Evolutionary conservation across 2,797 vertebrate species (phyloP), one percentile per base, ranked within the genome.

Genomic region (Nannoperca obscura): DNA sequence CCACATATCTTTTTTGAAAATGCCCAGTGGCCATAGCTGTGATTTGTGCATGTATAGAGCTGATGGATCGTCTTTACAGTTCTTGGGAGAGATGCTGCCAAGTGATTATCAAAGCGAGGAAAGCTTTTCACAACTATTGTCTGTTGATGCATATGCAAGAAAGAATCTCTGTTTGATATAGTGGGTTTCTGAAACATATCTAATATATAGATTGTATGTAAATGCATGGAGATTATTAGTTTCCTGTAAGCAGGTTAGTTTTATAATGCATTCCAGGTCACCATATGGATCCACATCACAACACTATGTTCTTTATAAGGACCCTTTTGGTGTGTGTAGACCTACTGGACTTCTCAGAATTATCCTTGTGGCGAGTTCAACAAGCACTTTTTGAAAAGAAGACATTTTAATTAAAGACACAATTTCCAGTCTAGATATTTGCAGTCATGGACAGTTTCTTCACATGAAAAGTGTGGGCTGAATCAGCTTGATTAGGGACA

Each of bases 401-500:
- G 62, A 65, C 30, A 61, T 78, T 81, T 90, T 76, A 88, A 91
- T 84, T 81, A 83, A 81, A 81, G 53, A 70, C 42, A 53, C 22
- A 67, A 55, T 70, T 86, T 83, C 58, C 50, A 46, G 34, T 77
- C 30, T 63, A 80, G 32, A 86, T 82, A 82, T 88, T 81, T 90
- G 78, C 86, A 76, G 74, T 47, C 77, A 73, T 81, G 54, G 71
- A 78, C 81, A 87, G 32, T 85, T 84, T 91, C 71, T 77, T 60
- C 44, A 59, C 71, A 74, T 65, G 64, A 74, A 78, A 44, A 49
- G 62, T 66, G 69, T 60, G 9, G 38, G 80, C 86, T 89, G 87
- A 91, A 83, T 91, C 86, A 82, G 84, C 86, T 84, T 90, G 82
- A 88, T 85, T 85, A 53, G 72, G 71, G 70, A 82, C 30, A 82